These are phyloP conservation scores for Chionodraco myersi DNA, from an alignment of 2,113 vertebrate species.

Conservation along the genomic window DNA sequence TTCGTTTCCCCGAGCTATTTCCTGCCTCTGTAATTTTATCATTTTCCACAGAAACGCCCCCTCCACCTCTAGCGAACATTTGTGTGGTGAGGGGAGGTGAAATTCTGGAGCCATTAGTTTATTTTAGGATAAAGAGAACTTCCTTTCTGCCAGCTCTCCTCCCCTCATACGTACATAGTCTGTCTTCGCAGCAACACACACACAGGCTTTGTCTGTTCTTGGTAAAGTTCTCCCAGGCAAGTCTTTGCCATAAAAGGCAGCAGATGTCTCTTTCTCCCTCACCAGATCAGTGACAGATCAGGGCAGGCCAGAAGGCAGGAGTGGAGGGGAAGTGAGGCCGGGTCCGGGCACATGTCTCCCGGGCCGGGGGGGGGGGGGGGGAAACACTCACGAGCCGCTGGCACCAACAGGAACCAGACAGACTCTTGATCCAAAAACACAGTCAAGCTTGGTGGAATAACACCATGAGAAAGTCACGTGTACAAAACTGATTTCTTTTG, in stretches of 20 bases:
- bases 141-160: slow-evolving; percentile 64
- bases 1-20: slow-evolving; percentile 60
- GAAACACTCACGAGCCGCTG: too few relatives aligned
- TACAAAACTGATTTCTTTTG: not conserved
- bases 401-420: slow-evolving; percentile 48
- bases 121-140: slow-evolving; percentile 74
- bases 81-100: slow-evolving; percentile 63
- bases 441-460: not conserved
- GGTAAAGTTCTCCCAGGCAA: slow-evolving; percentile 61
- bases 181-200: slow-evolving; percentile 28
- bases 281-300: slow-evolving; percentile 59
- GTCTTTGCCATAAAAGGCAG: slow-evolving; percentile 80
- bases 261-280: slow-evolving; percentile 58
- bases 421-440: not conserved
- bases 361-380: not conserved
- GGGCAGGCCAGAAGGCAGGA: slow-evolving; percentile 55
- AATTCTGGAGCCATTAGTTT: slow-evolving; percentile 68
- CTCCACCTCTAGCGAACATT: slow-evolving; percentile 50
- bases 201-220: slow-evolving; percentile 62
- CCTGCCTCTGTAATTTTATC: slow-evolving; percentile 69
- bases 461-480: not conserved
- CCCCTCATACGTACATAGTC: slow-evolving; percentile 53
- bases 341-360: slow-evolving; percentile 31
- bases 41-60: slow-evolving; percentile 62
- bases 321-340: slow-evolving; percentile 50